A percentile compares a stretch with the other conserved stretches of the same genome.
Evolutionary conservation across 2,797 vertebrate genomes (phyloP).

Genomic region (Girardinus metallicus): DNA sequence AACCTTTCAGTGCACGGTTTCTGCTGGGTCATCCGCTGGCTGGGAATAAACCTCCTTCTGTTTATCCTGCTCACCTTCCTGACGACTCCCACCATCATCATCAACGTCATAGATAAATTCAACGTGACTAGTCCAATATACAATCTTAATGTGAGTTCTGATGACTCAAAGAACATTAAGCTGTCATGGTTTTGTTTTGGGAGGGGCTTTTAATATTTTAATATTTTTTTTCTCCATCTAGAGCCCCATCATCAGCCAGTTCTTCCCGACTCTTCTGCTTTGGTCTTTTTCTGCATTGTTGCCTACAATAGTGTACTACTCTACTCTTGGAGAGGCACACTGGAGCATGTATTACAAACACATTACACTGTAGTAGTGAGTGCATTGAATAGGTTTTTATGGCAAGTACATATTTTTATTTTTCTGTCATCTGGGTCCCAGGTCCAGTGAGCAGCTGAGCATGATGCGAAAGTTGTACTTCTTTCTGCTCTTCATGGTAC

Average conservation of each 20-base stretch:
- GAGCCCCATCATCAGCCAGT: slow-evolving; percentile 94
- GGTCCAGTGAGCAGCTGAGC: slow-evolving; percentile 92
- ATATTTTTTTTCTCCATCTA: slow-evolving; percentile 49
- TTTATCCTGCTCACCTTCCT: slow-evolving; percentile 93
- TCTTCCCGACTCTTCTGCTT: slow-evolving; percentile 93
- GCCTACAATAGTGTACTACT: slow-evolving; percentile 93
- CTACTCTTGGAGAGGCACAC: slow-evolving; percentile 90
- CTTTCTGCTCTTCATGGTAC: slow-evolving; percentile 97
- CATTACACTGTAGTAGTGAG: not conserved
- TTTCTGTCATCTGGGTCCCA: slow-evolving; percentile 56
- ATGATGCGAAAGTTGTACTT: slow-evolving; percentile 96
- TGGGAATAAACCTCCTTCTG: slow-evolving; percentile 86
- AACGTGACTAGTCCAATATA: slow-evolving; percentile 93
- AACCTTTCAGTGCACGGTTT: slow-evolving; percentile 87
- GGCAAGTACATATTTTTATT: slow-evolving; percentile 12
- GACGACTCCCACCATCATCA: slow-evolving; percentile 95
- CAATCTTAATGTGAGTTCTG: slow-evolving; percentile 86
- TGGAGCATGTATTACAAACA: slow-evolving; percentile 89
- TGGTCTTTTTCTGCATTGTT: slow-evolving; percentile 94
- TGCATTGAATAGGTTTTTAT: slow-evolving; percentile 11
- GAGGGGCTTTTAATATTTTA: not conserved
- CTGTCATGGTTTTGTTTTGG: not conserved
- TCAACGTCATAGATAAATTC: slow-evolving; percentile 94
- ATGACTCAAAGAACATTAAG: not conserved
- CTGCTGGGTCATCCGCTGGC: slow-evolving; percentile 86